Conservation (phyloP, 2,113 vertebrate genomes). For the Sminthopsis crassicaudata region DNA sequence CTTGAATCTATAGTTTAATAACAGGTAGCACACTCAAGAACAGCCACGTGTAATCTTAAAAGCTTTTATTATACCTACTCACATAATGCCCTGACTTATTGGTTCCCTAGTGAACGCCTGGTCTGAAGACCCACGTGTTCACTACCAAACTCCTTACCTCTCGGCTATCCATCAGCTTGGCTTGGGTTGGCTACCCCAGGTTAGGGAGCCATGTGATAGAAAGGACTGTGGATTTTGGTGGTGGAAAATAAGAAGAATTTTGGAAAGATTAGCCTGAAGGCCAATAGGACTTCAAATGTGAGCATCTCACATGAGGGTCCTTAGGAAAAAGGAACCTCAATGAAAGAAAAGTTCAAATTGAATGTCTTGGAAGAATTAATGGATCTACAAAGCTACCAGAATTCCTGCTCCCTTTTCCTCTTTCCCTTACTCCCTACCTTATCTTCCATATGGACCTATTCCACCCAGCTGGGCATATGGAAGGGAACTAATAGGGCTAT, state of each 20-base stretch:
- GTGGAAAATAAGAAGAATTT: not conserved
- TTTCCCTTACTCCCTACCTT: not conserved
- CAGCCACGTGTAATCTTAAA: too few relatives aligned
- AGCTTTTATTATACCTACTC: too few relatives aligned
- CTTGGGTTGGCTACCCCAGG: too few relatives aligned
- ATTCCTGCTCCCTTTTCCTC: not conserved
- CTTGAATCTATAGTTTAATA: too few relatives aligned
- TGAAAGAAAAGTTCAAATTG: not conserved
- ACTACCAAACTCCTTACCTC: too few relatives aligned
- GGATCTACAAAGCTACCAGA: not conserved
- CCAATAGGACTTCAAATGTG: not conserved
- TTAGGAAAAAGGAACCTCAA: not conserved
- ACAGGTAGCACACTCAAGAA: too few relatives aligned
- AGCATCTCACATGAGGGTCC: not conserved
- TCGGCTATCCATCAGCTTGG: too few relatives aligned
- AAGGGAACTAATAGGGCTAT: not conserved
- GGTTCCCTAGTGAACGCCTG: too few relatives aligned
- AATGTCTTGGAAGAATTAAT: not conserved
- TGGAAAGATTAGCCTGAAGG: not conserved
- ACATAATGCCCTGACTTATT: too few relatives aligned
- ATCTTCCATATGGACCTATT: not conserved
- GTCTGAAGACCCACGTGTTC: too few relatives aligned
- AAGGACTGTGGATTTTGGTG: constrained; percentile 6
- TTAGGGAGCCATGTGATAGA: not conserved
- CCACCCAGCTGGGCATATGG: not conserved